Conservation (phyloP, 2,888 invertebrate species). For the Cinara cedri region DNA sequence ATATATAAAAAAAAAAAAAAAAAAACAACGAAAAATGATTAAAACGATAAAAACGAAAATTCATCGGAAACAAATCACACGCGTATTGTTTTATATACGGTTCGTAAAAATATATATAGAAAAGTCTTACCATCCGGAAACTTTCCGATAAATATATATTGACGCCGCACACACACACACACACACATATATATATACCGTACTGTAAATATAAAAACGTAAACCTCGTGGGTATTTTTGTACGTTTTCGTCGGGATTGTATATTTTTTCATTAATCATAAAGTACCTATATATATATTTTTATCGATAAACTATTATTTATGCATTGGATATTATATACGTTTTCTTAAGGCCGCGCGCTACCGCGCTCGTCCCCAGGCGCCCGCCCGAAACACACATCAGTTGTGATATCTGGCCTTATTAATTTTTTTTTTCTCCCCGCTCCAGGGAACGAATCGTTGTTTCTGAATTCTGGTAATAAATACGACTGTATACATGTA, state of each 20-base stretch:
- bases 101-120: background rate
- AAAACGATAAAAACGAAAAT: no score
- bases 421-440: constrained; percentile 31
- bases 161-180: background rate
- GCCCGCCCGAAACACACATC: constrained; percentile 26
- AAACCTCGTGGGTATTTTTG: constrained; percentile 34
- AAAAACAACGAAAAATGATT: no score
- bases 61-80: no score
- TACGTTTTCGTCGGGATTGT: constrained; percentile 27
- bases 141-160: constrained; percentile 26
- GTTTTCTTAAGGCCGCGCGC: background rate
- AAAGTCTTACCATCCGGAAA: background rate
- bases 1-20: no score
- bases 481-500: background rate
- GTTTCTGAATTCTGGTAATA: constrained; percentile 1
- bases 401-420: constrained; percentile 42
- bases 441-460: constrained; percentile 16
- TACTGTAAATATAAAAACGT: constrained; percentile 18
- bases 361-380: constrained; percentile 20
- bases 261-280: constrained; percentile 40
- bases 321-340: constrained; percentile 25
- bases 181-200: no score
- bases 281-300: constrained; percentile 11
- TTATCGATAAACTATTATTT: constrained; percentile 54
- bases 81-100: no score